These are phyloP conservation scores for Callorhinus ursinus DNA, from an alignment of 2,113 vertebrate genomes.

Conservation along the genomic window DNA sequence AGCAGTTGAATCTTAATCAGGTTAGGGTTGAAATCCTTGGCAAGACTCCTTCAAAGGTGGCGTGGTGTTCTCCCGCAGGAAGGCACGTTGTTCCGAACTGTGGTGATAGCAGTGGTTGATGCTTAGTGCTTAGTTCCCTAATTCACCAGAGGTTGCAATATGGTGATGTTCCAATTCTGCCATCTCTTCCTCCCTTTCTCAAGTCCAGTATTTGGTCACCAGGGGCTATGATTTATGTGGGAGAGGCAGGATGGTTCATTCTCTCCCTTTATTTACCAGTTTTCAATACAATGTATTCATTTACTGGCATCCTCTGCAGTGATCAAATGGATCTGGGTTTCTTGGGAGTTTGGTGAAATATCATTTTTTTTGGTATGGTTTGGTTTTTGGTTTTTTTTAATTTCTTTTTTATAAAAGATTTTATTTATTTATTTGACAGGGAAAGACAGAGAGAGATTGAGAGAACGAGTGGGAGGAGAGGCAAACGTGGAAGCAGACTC, in stretches of 20 bases:
- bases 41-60: neutral
- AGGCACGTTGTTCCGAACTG: neutral
- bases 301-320: neutral
- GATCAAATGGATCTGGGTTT: neutral
- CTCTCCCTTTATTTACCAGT: neutral
- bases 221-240: neutral
- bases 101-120: neutral
- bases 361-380: neutral
- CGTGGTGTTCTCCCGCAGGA: neutral
- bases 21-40: neutral
- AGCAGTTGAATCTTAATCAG: conserved; percentile 30
- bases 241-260: neutral
- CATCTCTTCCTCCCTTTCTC: neutral
- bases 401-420: neutral
- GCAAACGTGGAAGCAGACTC: too few species aligned
- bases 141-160: neutral
- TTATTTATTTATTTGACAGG: too few species aligned
- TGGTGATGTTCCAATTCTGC: neutral
- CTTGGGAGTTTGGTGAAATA: neutral
- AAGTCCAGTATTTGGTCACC: neutral
- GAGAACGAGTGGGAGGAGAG: too few species aligned
- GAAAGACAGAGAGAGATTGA: too few species aligned
- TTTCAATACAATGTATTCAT: neutral
- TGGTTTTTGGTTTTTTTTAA: neutral
- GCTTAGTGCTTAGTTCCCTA: neutral